Base-by-base conservation (phyloP, 2,113 vertebrate species). In the Leptodactylus fuscus region DNA sequence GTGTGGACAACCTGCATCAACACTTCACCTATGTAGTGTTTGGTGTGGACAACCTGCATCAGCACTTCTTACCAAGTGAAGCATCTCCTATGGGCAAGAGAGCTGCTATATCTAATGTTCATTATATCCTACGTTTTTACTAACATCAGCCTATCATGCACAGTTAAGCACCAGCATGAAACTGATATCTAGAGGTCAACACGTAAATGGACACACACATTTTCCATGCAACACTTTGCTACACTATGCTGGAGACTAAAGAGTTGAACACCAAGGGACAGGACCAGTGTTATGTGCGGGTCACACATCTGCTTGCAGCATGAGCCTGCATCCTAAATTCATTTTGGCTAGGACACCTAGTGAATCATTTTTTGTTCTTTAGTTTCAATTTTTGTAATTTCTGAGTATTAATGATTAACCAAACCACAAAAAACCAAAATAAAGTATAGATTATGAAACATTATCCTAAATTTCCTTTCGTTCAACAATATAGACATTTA, bases 1-100 rank as follows among this genome's bases (percentile, higher is more conserved):
- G 18, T 34, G 32, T 20, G 34, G 32, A 20, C 8, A 22, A 69
- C 32, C 65, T 69, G 18, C 65, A 36, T 69, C 65, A 69, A 34
- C 65, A 69, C 18, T 69, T 69, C 65, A 69, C 10, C 65, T 22
- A 16, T 36, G 32, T 69, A 69, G 2, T 32, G 18, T 69, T 67
- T 36, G 29, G 18, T 34, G 32, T 20, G 34, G 32, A 20, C 8
- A 22, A 69, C 32, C 65, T 69, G 18, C 65, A 36, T 69, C 65
- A 69, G 65, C 65, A 69, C 18, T 69, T 69, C 65, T 69, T 65
- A 16, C 62, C 62, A 65, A 69, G 32, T 20, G 16, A 36, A 69
- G 29, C 65, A 7, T 69, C 16, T 69, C 65, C 34, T 69, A 69
- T 36, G 65, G 20, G 32, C 32, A 34, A 36, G 34, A 69, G 34